Percentiles rank a stretch among this genome's conserved stretches.
These are phyloP conservation scores for Psilopsiagon aymara DNA, from an alignment of 2,113 vertebrate species.

Conservation along the genomic window DNA sequence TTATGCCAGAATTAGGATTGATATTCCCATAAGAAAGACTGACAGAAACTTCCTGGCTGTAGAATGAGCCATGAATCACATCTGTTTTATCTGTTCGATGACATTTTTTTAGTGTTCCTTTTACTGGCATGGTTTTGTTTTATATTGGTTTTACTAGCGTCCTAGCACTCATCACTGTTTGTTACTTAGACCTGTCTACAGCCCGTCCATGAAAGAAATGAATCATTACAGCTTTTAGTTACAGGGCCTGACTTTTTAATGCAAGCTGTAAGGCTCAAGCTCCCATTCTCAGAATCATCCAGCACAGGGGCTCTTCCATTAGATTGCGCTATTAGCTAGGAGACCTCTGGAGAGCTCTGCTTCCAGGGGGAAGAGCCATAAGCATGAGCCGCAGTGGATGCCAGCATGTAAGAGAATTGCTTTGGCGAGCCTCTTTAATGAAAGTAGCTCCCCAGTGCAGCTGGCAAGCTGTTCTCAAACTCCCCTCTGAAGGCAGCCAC, in stretches of 20 bases:
- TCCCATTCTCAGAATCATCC: neutral
- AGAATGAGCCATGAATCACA: neutral
- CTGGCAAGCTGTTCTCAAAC: neutral
- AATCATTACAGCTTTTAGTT: slow-evolving; percentile 46
- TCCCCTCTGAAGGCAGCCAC: neutral
- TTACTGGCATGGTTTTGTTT: neutral
- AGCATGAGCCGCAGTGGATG: neutral
- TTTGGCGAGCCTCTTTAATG: neutral
- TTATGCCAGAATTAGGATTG: neutral
- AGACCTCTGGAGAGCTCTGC: slow-evolving; percentile 3
- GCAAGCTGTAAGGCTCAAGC: neutral
- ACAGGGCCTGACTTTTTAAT: neutral
- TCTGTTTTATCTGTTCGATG: neutral
- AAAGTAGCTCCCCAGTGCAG: neutral
- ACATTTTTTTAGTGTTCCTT: slow-evolving; percentile 12
- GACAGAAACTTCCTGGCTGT: neutral
- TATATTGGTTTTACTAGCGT: neutral
- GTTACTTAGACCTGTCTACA: neutral
- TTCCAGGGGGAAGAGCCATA: neutral
- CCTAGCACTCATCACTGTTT: neutral
- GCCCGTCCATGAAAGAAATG: neutral
- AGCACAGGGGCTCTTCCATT: neutral
- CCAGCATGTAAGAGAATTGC: slow-evolving; percentile 28
- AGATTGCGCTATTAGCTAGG: slow-evolving; percentile 8
- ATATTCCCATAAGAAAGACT: neutral